Percentiles rank a stretch among this genome's conserved stretches.
phyloP scores from a whole-genome alignment of 2,797 vertebrate genomes.

The Salmo trutta region DNA sequence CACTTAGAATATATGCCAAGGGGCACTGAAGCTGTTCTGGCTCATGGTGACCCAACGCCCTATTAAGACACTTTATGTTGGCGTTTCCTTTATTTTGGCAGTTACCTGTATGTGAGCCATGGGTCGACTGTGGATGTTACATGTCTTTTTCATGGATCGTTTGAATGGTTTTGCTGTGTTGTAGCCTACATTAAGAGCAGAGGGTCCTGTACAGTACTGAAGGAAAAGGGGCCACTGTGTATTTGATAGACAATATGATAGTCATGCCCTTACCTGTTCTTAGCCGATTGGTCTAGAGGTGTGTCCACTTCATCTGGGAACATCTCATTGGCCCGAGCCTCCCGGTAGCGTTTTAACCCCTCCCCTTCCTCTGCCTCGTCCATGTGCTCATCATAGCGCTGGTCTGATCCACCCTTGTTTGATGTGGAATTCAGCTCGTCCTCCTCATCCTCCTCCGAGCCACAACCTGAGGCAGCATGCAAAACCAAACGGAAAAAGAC shows the following conservation, averaged over 20 bases:
- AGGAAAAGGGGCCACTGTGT: neutral
- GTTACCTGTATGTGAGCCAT: neutral
- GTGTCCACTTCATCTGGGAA: slow-evolving; percentile 98
- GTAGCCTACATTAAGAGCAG: neutral
- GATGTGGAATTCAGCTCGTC: slow-evolving; percentile 68
- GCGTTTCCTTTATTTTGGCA: too few relatives aligned
- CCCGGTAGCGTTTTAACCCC: slow-evolving; percentile 85
- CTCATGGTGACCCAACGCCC: too few relatives aligned
- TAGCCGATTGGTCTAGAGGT: slow-evolving; percentile 81
- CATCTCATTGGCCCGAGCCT: slow-evolving; percentile 88
- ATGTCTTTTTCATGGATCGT: neutral
- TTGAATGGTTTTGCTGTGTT: neutral
- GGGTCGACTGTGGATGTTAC: neutral
- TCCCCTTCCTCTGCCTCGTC: slow-evolving; percentile 85
- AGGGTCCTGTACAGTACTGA: neutral
- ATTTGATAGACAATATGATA: neutral
- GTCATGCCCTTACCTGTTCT: slow-evolving; percentile 76
- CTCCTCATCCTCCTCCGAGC: slow-evolving; percentile 65
- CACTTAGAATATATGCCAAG: too few relatives aligned
- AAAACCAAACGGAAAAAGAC: slow-evolving; percentile 35
- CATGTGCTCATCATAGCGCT: slow-evolving; percentile 85
- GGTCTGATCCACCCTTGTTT: slow-evolving; percentile 71
- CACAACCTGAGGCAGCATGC: slow-evolving; percentile 62
- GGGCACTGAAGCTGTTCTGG: too few relatives aligned
- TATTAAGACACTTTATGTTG: too few relatives aligned